Base-by-base conservation (phyloP, 2,797 vertebrate genomes). In the Kryptopterus vitreolus region DNA sequence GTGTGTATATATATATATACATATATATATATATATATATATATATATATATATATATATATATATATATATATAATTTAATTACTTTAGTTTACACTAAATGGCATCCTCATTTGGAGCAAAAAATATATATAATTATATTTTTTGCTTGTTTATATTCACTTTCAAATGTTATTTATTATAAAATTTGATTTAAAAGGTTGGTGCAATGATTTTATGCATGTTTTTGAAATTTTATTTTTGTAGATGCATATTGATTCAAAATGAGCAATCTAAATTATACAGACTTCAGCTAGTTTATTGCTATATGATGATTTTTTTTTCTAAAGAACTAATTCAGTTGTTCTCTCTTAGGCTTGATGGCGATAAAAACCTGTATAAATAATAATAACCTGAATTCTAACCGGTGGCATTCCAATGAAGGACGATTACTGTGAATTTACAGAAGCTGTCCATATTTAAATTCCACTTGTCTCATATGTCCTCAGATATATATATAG, bases 351-450 rank as follows among this genome's bases (percentile, higher is more conserved):
- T 69, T 46, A 46, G 4, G 38, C 12, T 24, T 46, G 35, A 22
- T 55, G 50, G 29, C 8, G 20, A 72, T 72, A 72, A 55, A 55
- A 50, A 7, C 53, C n/a, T 74, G 71, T 13, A 5, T 58, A 43
- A 73, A 35, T 72, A 26, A 43, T 58, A 57, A 35, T 15, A 13
- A 52, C 2, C 20, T 50, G 26, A 7, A 18, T 26, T 52, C 33
- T 50, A 24, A 18, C 48, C 69, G 53, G 11, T 3, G 10, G 33
- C 29, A 0, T 53, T 72, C 12, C 29, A 55, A 4, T n/a, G 70
- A 35, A 72, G 50, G 29, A 24, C 62, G 46, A 53, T 53, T 55
- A 29, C 7, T 58, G 16, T 48, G 69, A 29, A 62, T 55, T 79
- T 53, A 10, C 10, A 6, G 31, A 26, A 33, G 29, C 38, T n/a